Conservation (phyloP, 2,113 vertebrate genomes). For the Columbina picui region DNA sequence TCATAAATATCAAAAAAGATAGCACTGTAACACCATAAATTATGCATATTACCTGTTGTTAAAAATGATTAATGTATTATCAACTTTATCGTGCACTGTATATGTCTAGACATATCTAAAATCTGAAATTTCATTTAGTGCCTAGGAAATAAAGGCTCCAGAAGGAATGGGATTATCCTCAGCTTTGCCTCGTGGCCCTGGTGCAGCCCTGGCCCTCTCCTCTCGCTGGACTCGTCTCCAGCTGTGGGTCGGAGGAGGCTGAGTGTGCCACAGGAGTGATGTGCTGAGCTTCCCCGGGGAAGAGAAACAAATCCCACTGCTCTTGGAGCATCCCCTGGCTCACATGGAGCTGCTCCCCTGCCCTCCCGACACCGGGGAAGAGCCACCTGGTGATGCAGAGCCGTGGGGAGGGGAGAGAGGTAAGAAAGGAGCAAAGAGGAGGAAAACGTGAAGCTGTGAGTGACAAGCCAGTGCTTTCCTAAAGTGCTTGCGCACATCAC, state of each 20-base stretch:
- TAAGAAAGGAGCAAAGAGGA: not conserved
- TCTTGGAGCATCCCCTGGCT: not conserved
- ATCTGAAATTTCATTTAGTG: constrained; percentile 75
- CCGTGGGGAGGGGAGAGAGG: not conserved
- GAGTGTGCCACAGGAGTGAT: not conserved
- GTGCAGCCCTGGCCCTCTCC: not conserved
- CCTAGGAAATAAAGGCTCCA: constrained; percentile 44
- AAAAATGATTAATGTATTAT: constrained; percentile 88
- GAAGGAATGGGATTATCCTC: not conserved
- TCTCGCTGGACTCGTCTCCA: not conserved
- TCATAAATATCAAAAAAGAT: constrained; percentile 99
- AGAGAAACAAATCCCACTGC: not conserved
- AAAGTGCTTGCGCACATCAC: not conserved
- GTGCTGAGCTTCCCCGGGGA: not conserved
- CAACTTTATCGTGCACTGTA: constrained; percentile 79
- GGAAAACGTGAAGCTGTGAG: not conserved
- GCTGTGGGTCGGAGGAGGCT: not conserved
- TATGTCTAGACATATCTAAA: constrained; percentile 77
- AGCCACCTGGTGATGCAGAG: not conserved
- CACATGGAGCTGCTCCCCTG: not conserved
- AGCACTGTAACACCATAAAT: constrained; percentile 89
- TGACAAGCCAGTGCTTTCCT: not conserved
- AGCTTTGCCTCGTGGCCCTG: not conserved
- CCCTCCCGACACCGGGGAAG: not conserved
- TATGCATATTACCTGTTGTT: constrained; percentile 90